These are phyloP conservation scores for Laticauda laticaudata DNA, from an alignment of 2,113 vertebrate genomes.

Conservation along the genomic window DNA sequence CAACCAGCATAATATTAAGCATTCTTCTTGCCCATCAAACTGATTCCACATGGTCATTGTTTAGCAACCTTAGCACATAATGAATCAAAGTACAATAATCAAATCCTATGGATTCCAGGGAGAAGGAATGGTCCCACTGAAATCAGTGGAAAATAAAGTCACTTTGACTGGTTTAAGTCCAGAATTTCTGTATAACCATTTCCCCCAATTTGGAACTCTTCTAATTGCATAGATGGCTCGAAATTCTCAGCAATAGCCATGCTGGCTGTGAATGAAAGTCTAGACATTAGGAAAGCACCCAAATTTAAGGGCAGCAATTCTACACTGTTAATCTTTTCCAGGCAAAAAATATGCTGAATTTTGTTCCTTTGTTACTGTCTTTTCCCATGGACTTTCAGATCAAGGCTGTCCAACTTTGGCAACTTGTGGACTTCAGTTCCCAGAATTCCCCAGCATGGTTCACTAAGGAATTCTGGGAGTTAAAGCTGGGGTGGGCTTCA, in stretches of 20 bases:
- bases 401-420: not conserved
- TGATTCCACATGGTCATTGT: not conserved
- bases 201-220: not conserved
- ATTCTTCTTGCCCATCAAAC: not conserved
- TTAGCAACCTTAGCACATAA: not conserved
- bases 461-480: not conserved
- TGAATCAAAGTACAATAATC: not conserved
- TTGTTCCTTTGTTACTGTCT: not conserved
- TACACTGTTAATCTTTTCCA: constrained; percentile 2
- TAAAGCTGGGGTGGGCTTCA: not conserved
- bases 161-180: not conserved
- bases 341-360: not conserved
- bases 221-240: not conserved
- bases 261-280: not conserved
- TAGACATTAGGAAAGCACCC: not conserved
- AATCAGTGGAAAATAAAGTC: not conserved
- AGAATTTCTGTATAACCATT: not conserved
- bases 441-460: not conserved
- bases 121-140: not conserved
- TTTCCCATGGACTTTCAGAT: not conserved
- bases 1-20: not conserved
- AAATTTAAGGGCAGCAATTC: not conserved
- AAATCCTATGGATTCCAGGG: not conserved
- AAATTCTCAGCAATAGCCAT: not conserved
- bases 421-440: not conserved